Evolutionary conservation across 2,113 vertebrate genomes (phyloP).

Genomic region (Mohoua ochrocephala): DNA sequence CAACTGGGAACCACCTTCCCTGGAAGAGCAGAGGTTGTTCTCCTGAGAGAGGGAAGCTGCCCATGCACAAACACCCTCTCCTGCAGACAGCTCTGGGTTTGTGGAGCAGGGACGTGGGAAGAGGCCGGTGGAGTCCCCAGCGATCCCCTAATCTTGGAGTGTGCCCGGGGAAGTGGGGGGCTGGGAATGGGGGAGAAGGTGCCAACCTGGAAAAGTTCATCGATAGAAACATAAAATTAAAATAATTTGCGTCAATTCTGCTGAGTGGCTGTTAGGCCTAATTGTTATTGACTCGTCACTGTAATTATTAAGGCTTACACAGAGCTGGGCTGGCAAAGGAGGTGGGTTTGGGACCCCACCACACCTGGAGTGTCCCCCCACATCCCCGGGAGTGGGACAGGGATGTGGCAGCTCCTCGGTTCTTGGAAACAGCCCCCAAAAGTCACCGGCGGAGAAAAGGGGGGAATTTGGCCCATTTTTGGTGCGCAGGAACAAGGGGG

Average conservation of each 20-base stretch:
- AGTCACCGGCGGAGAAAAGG: fast-evolving
- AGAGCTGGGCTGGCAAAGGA: neutral
- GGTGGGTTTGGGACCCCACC: neutral
- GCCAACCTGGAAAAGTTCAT: conserved; percentile 53
- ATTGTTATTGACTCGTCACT: conserved; percentile 65
- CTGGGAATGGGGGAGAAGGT: neutral
- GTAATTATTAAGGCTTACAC: conserved; percentile 55
- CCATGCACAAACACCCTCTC: neutral
- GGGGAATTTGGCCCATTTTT: neutral
- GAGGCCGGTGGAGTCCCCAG: neutral
- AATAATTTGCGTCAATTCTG: conserved; percentile 72
- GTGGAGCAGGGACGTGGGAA: neutral
- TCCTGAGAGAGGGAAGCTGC: neutral
- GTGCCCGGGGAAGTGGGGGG: neutral
- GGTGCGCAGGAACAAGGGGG: fast-evolving
- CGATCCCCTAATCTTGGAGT: fast-evolving
- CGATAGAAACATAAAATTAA: conserved; percentile 70
- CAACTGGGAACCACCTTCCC: neutral
- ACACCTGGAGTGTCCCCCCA: neutral
- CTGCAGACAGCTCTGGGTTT: neutral
- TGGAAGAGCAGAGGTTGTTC: neutral
- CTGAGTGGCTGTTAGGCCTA: conserved; percentile 70
- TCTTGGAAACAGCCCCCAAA: neutral
- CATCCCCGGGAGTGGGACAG: neutral
- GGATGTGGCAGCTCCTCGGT: fast-evolving